Conservation (phyloP, 2,888 invertebrate species). For the Brachypterus glaber region DNA sequence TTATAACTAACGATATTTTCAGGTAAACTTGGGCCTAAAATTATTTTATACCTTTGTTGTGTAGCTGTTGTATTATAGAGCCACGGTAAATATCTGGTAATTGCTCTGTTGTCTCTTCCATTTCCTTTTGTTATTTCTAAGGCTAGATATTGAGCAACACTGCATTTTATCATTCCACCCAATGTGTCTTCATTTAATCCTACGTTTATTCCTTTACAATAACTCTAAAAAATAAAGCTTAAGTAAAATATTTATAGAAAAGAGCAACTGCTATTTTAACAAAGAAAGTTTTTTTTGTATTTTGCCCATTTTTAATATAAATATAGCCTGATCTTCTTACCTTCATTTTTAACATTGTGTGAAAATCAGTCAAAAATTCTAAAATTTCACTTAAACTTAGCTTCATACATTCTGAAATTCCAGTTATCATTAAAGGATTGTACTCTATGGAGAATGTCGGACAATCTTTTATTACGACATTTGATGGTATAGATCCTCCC, state of each 20-base stretch:
- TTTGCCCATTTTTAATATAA: not conserved
- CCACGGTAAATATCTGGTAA: conserved; percentile 82
- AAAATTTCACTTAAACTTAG: conserved; percentile 86
- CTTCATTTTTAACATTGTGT: conserved; percentile 94
- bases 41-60: conserved; percentile 86
- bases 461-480: conserved; percentile 54
- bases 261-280: too few species aligned
- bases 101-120: conserved; percentile 70
- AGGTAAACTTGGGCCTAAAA: too few species aligned
- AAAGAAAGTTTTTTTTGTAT: not conserved
- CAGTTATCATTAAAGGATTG: conserved; percentile 59
- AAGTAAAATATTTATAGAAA: too few species aligned
- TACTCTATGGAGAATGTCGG: conserved; percentile 38
- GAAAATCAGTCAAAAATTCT: conserved; percentile 92
- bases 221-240: conserved; percentile 48
- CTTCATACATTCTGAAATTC: conserved; percentile 89
- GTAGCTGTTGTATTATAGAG: conserved; percentile 69
- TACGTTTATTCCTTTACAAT: conserved; percentile 54
- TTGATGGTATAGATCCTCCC: conserved; percentile 80
- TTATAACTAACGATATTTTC: too few species aligned
- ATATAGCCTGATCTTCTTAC: conserved; percentile 40
- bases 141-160: conserved; percentile 86
- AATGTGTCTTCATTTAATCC: conserved; percentile 90
- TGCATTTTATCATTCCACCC: conserved; percentile 93
- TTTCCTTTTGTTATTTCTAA: conserved; percentile 88